Base-by-base conservation (phyloP, 2,113 vertebrate genomes). In the Heptranchias perlo region DNA sequence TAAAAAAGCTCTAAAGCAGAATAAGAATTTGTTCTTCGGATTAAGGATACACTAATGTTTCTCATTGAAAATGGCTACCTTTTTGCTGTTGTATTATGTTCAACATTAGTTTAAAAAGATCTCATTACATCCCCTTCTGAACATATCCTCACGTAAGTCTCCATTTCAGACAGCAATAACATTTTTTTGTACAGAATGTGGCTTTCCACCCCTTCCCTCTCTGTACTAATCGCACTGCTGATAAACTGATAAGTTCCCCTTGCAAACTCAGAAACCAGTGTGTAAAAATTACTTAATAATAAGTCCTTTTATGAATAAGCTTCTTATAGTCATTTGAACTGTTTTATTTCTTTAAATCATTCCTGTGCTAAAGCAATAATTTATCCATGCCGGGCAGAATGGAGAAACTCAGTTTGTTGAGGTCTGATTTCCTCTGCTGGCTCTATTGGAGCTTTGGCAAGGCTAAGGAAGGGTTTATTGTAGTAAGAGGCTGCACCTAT, bases 151-250 rank as follows among this genome's bases (percentile, higher is more conserved):
- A 52, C 35, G 7, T 31, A 49, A 52, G 44, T 89, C 86, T 58
- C 16, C 47, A 69, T 95, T 62, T 95, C 64, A 52, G 94, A 95
- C 94, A 69, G 94, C 28, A 14, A 95, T 52, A 95, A 69, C 13
- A 52, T 35, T 31, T 4, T n/a, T n/a, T 28, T 67, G 28, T 28
- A 49, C 11, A 35, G 28, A 69, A 49, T 31, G 14, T 18, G 25
- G 94, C 44, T 95, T 25, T 2, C 47, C 39, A 35, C 64, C 35
- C 0, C 89, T 64, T 35, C 58, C 58, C 76, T 39, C 76, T 44
- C 25, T 18, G 47, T 67, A 65, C 94, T 49, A 65, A 73, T 49
- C 23, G 35, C 64, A 49, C 44, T 16, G 28, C 44, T 69, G 64
- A 67, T 69, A 69, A 69, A 44, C 23, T 69, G 93, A 69, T 95